Evolutionary conservation across 2,797 vertebrate genomes (phyloP), one percentile per base, ranked within the genome.

Genomic region (Limnodromus scolopaceus): DNA sequence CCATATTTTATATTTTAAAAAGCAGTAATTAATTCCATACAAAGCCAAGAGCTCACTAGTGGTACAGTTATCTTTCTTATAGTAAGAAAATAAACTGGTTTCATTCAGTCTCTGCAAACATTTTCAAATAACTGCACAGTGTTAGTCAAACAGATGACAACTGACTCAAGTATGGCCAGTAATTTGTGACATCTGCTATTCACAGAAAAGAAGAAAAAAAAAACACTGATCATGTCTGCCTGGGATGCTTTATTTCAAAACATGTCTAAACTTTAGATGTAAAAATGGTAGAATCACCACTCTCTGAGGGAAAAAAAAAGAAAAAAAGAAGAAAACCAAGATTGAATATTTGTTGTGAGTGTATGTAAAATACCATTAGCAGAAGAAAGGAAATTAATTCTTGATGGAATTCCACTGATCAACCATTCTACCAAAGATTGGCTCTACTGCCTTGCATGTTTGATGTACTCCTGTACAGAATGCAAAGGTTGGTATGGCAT

Each of bases 81-180:
- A 51, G 43, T 76, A 92, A 54, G 60, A 92, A 86, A 88, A 91
- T 25, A 70, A 92, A 17, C 49, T 82, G 25, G 23, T 81, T 94
- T 82, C 43, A 74, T 87, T 92, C 69, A 84, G 57, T 57, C 70
- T 30, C 72, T 90, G 51, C 66, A 94, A 95, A 86, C n/a, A 70
- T 90, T 92, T 96, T 93, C 69, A 77, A 68, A 16, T 34, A 92
- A 53, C 61, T 76, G 38, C 39, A 38, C 7, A 45, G 66, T 55
- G 54, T 91, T 91, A 89, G 43, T 72, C 54, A 95, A 95, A 95
- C 84, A 81, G 82, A 81, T 16, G 60, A 53, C 57, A 91, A 81
- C 65, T 79, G 68, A 90, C 27, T 92, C 14, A 16, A 85, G 22
- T 5, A n/a, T 12, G 51, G 66, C 81, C 91, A 91, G 68, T 34